Conservation (phyloP, 1,140 invertebrate genomes). For the Arion vulgaris region DNA sequence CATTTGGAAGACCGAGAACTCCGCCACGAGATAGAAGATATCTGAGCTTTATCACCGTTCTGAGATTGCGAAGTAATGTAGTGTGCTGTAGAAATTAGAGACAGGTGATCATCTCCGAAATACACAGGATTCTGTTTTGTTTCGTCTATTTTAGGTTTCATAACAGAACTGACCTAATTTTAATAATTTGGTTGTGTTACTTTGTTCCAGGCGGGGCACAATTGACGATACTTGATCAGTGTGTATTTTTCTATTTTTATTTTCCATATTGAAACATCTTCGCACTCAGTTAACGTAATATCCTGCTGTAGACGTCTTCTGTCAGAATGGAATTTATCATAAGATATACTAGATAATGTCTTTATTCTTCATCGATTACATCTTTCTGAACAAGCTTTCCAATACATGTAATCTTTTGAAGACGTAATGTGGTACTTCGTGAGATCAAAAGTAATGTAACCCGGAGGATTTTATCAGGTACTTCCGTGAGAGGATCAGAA, state of each 20-base stretch:
- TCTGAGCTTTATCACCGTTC: not conserved
- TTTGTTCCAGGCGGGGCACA: not conserved
- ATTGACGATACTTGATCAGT: not conserved
- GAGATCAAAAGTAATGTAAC: too few species aligned
- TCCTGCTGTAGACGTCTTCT: constrained; percentile 5
- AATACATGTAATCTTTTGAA: not conserved
- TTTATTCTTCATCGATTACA: not conserved
- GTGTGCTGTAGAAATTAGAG: not conserved
- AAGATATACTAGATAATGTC: not conserved
- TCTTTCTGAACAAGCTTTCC: not conserved
- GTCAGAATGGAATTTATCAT: not conserved
- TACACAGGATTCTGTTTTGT: not conserved
- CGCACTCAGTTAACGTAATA: not conserved
- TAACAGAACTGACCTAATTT: constrained; percentile 41
- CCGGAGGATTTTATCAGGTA: too few species aligned
- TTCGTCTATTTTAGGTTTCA: constrained; percentile 27
- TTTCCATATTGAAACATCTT: not conserved
- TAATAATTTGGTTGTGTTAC: constrained; percentile 38
- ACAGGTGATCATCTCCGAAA: not conserved
- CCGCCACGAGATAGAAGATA: not conserved
- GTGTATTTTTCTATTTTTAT: constrained; percentile 20
- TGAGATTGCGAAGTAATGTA: too few species aligned
- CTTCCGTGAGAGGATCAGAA: too few species aligned
- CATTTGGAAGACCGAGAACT: not conserved
- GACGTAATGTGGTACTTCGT: too few species aligned